These are phyloP conservation scores for Tetranychus urticae DNA, from an alignment of 1,140 invertebrate genomes.

Conservation along the genomic window DNA sequence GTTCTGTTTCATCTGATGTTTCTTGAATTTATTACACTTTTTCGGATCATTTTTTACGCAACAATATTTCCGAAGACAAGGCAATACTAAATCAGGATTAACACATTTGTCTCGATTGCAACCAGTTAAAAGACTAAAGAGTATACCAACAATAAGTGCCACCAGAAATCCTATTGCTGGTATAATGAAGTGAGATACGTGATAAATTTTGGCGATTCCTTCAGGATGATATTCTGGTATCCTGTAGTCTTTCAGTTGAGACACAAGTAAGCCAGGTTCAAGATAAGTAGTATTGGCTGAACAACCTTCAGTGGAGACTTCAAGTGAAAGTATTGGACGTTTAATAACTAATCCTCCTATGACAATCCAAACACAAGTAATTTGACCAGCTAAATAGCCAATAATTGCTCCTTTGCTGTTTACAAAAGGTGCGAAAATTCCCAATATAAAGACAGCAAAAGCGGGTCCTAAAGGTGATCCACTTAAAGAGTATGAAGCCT, in stretches of 20 bases:
- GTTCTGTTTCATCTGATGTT: too few relatives aligned
- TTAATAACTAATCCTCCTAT: background rate
- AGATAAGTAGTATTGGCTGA: background rate
- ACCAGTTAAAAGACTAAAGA: background rate
- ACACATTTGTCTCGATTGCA: background rate
- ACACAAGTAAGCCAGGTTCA: background rate
- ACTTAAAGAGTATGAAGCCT: background rate
- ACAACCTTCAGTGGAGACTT: background rate
- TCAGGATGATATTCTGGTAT: background rate
- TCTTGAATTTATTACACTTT: too few relatives aligned
- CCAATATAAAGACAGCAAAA: slow-evolving; percentile 1
- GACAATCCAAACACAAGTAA: background rate
- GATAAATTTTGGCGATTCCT: background rate
- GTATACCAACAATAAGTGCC: background rate
- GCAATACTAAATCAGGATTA: background rate
- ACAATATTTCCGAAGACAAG: background rate
- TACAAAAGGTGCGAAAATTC: slow-evolving; percentile 1
- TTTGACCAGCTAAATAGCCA: background rate
- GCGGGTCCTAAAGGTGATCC: background rate
- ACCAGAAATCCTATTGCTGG: background rate
- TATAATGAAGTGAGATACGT: background rate
- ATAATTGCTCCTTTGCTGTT: background rate
- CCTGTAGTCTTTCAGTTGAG: background rate
- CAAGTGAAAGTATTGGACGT: background rate
- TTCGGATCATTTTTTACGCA: too few relatives aligned